A percentile compares a stretch with the other conserved stretches of the same genome.
Conservation (phyloP, 2,113 vertebrate species). For the Xiphias gladius region DNA sequence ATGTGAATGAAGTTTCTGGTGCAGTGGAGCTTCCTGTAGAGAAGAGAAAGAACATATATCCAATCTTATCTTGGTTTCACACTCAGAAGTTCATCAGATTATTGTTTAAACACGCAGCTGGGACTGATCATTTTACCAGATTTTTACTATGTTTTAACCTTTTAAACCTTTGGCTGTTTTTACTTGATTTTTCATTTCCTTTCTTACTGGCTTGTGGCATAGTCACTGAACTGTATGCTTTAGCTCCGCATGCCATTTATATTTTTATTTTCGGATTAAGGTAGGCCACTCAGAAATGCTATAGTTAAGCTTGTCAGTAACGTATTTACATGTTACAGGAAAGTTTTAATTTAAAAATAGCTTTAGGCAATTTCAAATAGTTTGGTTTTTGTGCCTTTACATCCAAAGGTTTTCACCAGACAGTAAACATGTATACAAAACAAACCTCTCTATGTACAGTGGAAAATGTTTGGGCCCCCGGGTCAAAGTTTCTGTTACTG, state of each 20-base stretch:
- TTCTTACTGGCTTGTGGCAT: neutral
- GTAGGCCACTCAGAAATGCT: no score
- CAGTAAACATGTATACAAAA: no score
- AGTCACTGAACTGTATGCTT: neutral
- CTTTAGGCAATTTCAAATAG: no score
- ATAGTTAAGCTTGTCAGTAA: neutral
- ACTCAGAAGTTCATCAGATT: neutral
- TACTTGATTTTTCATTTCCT: neutral
- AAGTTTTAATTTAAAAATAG: no score
- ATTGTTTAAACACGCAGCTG: neutral
- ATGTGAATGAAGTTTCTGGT: constrained; percentile 99
- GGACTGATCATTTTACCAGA: neutral
- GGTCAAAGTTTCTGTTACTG: no score
- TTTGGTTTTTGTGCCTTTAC: no score
- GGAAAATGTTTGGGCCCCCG: no score
- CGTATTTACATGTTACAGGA: no score
- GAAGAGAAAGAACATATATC: neutral
- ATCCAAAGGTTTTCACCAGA: no score
- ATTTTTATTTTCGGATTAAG: neutral
- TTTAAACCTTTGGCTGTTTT: neutral
- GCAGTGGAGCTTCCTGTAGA: constrained; percentile 94
- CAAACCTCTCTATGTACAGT: no score
- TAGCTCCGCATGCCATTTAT: neutral
- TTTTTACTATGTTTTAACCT: neutral
- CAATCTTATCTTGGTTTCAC: neutral